A percentile compares a stretch with the other conserved stretches of the same genome.
These are phyloP conservation scores for Lepetodrilus schrolli DNA, from an alignment of 2,888 invertebrate genomes.

Conservation along the genomic window DNA sequence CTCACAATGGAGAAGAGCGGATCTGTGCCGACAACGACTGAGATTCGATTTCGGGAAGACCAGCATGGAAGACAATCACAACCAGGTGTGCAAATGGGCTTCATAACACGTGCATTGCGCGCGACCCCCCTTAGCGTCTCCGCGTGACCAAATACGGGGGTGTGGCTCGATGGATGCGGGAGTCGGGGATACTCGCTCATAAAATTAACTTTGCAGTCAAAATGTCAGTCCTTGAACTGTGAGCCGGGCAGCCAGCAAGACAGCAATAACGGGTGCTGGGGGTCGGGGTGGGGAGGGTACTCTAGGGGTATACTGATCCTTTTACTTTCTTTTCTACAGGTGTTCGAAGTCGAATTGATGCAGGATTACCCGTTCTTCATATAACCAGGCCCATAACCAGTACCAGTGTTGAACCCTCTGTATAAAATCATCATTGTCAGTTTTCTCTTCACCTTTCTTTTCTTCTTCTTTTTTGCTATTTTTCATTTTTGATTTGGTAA, in stretches of 20 bases:
- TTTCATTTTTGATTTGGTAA: no score
- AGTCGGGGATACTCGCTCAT: not conserved
- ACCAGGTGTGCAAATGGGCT: conserved; percentile 26
- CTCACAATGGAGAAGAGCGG: not conserved
- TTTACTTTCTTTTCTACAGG: not conserved
- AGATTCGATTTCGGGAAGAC: conserved; percentile 15
- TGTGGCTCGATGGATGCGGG: conserved; percentile 7
- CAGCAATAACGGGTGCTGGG: no score
- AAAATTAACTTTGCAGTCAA: conserved; percentile 16
- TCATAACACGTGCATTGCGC: conserved; percentile 2
- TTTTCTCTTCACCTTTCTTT: no score
- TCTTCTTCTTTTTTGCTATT: no score
- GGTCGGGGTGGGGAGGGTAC: no score
- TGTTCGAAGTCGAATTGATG: no score
- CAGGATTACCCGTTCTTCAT: not conserved
- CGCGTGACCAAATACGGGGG: conserved; percentile 17
- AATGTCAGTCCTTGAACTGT: not conserved
- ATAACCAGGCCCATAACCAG: not conserved
- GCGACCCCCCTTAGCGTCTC: conserved; percentile 6
- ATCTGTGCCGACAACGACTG: not conserved
- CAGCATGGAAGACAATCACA: not conserved
- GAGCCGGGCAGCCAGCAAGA: not conserved
- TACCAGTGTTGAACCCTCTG: no score
- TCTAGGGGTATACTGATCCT: not conserved
- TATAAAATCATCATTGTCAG: no score